Evolutionary conservation across 1,140 invertebrate species (phyloP), one percentile per base, ranked within the genome.

Genomic region (Latrodectus geometricus): DNA sequence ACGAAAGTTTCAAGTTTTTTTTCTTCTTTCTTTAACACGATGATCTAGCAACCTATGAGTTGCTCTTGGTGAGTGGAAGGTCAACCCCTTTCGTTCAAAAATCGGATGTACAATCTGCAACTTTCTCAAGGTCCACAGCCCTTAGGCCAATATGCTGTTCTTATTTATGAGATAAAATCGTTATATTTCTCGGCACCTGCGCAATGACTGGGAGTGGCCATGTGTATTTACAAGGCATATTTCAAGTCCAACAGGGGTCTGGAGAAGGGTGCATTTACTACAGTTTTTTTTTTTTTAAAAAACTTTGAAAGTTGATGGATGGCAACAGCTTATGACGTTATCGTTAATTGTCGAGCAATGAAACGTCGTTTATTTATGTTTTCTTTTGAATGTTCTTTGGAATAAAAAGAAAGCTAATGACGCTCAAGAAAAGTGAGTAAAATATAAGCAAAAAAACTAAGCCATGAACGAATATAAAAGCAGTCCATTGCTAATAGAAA

Each of bases 71-170:
- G 56, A n/a, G 17, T 56, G 56, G 83, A 86, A 86, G 83, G 83
- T 78, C 83, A 78, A 76, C 82, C 82, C 83, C 83, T 78, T 86
- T 69, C 21, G 21, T 3, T 14, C 15, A 66, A 21, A 72, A 48
- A 50, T 23, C 14, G 52, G 49, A 78, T 86, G 83, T 23, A 70
- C 74, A 66, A 52, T 65, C n/a, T 23, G 12, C 17, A 17, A 65
- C 54, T 75, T 72, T 86, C 66, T 86, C 83, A 86, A 86, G 83
- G 83, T 61, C 75, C 75, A 56, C 49, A 21, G 83, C 83, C 82
- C 35, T 17, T 9, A 56, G 82, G 83, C 54, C 75, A 72, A 15
- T 0, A 52, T 14, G 12, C 54, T 73, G 20, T 61, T 74, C 48
- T 73, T 73, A 12, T 79, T 72, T 76, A 54, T 79, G 77, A 17